These are phyloP conservation scores for Druon quercuslanigerum DNA, from an alignment of 1,140 invertebrate species.

Conservation along the genomic window DNA sequence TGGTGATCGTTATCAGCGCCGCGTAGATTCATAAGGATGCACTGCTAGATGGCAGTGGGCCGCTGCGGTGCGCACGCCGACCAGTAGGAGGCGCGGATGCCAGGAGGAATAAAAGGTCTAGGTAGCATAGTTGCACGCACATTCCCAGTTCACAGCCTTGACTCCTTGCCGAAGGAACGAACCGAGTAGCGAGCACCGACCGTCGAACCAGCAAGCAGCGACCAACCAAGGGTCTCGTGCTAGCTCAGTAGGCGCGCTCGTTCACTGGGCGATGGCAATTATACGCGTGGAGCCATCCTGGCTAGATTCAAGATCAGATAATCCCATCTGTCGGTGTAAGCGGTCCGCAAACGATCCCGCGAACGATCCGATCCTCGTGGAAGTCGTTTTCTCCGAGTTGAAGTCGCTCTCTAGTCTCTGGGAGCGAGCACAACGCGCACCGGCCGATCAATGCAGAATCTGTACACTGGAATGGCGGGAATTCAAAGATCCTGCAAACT, in stretches of 20 bases:
- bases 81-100: slow-evolving; percentile 48
- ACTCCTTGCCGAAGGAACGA: slow-evolving; percentile 53
- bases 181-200: slow-evolving; percentile 6
- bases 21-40: slow-evolving; percentile 51
- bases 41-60: slow-evolving; percentile 41
- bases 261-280: slow-evolving; percentile 66
- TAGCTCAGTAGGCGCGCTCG: slow-evolving; percentile 47
- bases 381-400: slow-evolving; percentile 43
- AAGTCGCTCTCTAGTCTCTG: background rate
- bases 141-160: slow-evolving; percentile 72
- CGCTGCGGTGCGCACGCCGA: slow-evolving; percentile 46
- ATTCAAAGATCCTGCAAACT: slow-evolving; percentile 35
- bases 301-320: slow-evolving; percentile 73
- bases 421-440: slow-evolving; percentile 15
- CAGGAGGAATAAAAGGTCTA: slow-evolving; percentile 48
- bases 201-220: slow-evolving; percentile 33
- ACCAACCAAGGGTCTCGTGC: slow-evolving; percentile 39
- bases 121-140: slow-evolving; percentile 72
- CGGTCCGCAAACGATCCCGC: slow-evolving; percentile 66
- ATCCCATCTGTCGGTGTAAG: slow-evolving; percentile 71
- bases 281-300: slow-evolving; percentile 69
- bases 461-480: slow-evolving; percentile 32
- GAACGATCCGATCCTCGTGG: slow-evolving; percentile 62
- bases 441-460: slow-evolving; percentile 18
- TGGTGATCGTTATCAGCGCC: slow-evolving; percentile 65